Percentiles rank a stretch among this genome's conserved stretches.
These are phyloP conservation scores for Nephila pilipes DNA, from an alignment of 1,140 invertebrate genomes.

Conservation along the genomic window DNA sequence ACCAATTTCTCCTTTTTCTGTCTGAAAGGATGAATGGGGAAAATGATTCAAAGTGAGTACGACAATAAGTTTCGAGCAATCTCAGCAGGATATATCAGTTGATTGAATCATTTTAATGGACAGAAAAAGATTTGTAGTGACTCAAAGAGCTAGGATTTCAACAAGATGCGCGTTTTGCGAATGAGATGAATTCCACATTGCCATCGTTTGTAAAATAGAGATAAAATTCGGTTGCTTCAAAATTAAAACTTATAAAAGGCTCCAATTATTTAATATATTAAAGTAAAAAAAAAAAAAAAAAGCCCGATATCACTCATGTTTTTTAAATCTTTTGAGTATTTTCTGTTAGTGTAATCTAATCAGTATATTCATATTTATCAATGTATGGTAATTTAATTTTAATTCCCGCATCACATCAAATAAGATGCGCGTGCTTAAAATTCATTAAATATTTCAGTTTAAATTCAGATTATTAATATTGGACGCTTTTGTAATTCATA, in stretches of 20 bases:
- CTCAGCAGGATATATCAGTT: neutral
- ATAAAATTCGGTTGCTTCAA: neutral
- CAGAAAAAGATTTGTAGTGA: neutral
- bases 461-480: too few species aligned
- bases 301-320: neutral
- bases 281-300: neutral
- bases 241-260: neutral
- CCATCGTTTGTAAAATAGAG: neutral
- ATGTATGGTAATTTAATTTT: too few species aligned
- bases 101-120: conserved; percentile 4
- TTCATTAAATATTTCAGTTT: too few species aligned
- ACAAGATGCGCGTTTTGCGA: neutral
- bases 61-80: conserved; percentile 10
- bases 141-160: neutral
- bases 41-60: neutral
- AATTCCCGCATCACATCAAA: too few species aligned
- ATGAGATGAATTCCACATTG: neutral
- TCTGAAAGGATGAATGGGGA: neutral
- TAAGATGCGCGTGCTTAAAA: too few species aligned
- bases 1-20: neutral
- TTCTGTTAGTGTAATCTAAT: too few species aligned
- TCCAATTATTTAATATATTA: neutral
- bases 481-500: too few species aligned
- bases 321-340: too few species aligned
- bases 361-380: too few species aligned